Percentiles rank a stretch among this genome's conserved stretches.
Evolutionary conservation across 2,113 vertebrate genomes (phyloP).

Genomic region (Felis chaus): DNA sequence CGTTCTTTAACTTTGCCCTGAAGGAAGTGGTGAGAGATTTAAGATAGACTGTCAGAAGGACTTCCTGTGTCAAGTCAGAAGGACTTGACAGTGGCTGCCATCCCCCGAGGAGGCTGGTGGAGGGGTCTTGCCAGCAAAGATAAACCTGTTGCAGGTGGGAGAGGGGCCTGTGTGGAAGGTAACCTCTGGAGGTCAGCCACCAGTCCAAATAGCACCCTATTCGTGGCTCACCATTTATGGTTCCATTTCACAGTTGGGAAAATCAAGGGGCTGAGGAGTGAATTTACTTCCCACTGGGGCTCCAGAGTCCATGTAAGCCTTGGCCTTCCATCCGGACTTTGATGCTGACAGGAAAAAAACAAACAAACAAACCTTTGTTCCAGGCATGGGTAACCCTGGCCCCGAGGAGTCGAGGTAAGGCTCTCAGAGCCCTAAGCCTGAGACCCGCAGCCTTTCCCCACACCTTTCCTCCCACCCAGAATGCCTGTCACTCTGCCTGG

Average conservation of each 20-base stretch:
- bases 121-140: neutral
- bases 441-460: neutral
- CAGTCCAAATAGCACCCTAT: neutral
- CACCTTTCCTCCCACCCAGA: neutral
- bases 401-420: too few species aligned
- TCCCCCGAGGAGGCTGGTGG: neutral
- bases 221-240: neutral
- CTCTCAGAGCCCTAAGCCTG: neutral
- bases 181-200: neutral
- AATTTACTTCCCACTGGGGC: neutral
- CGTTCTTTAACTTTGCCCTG: slow-evolving; percentile 30
- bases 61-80: neutral
- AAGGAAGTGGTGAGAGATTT: slow-evolving; percentile 38
- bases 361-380: neutral
- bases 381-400: neutral
- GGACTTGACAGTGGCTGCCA: neutral
- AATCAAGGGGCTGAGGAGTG: neutral
- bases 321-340: neutral
- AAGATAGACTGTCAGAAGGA: slow-evolving; percentile 59
- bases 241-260: slow-evolving; percentile 21
- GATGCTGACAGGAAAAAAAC: neutral
- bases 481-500: neutral
- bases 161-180: neutral
- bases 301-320: neutral
- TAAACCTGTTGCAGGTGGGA: neutral